phyloP scores from a whole-genome alignment of 37 sponge, comb jelly and placozoan genomes.

The Diacarnus erythraeanus region DNA sequence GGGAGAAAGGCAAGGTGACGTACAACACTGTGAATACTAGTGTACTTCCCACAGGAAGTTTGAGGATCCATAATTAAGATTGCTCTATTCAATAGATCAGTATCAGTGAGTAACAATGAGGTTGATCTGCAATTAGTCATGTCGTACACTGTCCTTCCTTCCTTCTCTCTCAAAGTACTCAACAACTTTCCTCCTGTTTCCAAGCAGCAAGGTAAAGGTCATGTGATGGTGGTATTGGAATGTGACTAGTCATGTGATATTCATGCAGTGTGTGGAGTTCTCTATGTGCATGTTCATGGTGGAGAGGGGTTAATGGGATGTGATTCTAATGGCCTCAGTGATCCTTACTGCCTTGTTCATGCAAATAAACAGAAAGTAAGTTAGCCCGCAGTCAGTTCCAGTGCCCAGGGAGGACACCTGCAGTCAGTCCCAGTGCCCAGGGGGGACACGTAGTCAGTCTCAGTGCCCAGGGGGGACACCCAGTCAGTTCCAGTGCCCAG shows the following conservation, averaged over 20 bases:
- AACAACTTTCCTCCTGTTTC: constrained; percentile 14
- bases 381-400: not conserved
- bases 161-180: constrained; percentile 36
- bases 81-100: not conserved
- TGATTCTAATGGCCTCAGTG: constrained; percentile 49
- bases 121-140: constrained; percentile 20
- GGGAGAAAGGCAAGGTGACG: not conserved
- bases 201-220: not conserved
- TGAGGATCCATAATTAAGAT: not conserved
- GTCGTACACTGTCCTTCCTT: constrained; percentile 27
- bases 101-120: constrained; percentile 23
- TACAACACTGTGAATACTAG: too few relatives aligned
- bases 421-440: too few relatives aligned
- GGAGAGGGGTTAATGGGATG: constrained; percentile 10
- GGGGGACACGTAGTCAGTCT: too few relatives aligned
- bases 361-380: constrained; percentile 46
- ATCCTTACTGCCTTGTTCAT: constrained; percentile 57
- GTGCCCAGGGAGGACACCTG: too few relatives aligned
- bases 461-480: too few relatives aligned
- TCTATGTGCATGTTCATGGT: constrained; percentile 50
- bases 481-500: too few relatives aligned
- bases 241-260: constrained; percentile 20
- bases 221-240: not conserved
- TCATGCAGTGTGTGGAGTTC: constrained; percentile 55
- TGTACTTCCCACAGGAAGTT: too few relatives aligned